Conservation (phyloP, 2,797 vertebrate genomes). For the Acanthurus lineatus region DNA sequence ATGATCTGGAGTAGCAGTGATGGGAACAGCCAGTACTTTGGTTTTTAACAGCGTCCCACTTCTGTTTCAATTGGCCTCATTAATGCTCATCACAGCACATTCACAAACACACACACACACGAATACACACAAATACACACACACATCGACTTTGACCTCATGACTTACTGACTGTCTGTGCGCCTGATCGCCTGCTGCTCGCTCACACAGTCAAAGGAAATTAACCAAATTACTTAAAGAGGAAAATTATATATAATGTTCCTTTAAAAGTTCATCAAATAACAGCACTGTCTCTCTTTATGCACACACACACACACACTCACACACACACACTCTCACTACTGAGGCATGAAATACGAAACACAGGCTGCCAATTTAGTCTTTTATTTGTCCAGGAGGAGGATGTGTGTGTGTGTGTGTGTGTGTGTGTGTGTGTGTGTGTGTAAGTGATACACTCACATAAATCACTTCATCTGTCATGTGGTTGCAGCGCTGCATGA, state of each 20-base stretch:
- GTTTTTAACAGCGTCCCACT: slow-evolving; percentile 32
- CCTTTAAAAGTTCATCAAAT: slow-evolving; percentile 24
- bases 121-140: slow-evolving; percentile 6
- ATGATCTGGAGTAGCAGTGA: slow-evolving; percentile 10
- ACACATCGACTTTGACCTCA: slow-evolving; percentile 21
- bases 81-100: slow-evolving; percentile 22
- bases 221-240: slow-evolving; percentile 17
- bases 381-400: slow-evolving; percentile 36
- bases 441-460: no score
- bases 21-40: slow-evolving; percentile 42
- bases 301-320: no score
- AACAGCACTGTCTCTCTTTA: not conserved
- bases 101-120: slow-evolving; percentile 2
- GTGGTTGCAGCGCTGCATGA: no score
- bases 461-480: no score
- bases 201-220: slow-evolving; percentile 22
- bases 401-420: slow-evolving; percentile 16
- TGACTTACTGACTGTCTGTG: slow-evolving; percentile 48
- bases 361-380: slow-evolving; percentile 51
- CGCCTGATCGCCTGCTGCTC: not conserved
- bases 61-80: slow-evolving; percentile 38
- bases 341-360: slow-evolving; percentile 60
- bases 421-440: not conserved
- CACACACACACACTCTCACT: slow-evolving; percentile 10
- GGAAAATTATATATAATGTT: slow-evolving; percentile 15